phyloP scores from a whole-genome alignment of 2,888 invertebrate species.

The Furcula furcula region DNA sequence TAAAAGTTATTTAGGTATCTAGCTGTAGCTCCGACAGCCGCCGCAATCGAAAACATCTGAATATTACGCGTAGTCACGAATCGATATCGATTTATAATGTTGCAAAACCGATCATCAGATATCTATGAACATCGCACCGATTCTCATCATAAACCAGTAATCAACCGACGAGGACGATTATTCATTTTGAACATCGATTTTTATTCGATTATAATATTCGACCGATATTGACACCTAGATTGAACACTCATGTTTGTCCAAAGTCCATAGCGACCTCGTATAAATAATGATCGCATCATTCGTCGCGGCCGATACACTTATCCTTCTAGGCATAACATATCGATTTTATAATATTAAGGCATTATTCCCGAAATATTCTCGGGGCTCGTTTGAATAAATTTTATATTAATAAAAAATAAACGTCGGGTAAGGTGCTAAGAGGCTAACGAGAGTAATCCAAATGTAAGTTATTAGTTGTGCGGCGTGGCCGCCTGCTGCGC shows the following conservation, averaged over 20 bases:
- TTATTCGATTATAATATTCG: constrained; percentile 32
- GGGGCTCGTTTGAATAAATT: constrained; percentile 73
- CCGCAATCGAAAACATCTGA: background rate
- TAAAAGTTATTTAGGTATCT: background rate
- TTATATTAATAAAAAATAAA: constrained; percentile 75
- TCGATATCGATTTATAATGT: constrained; percentile 22
- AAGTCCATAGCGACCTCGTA: constrained; percentile 32
- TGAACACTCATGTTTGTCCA: constrained; percentile 24
- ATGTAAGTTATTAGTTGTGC: constrained; percentile 76
- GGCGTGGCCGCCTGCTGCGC: constrained; percentile 65
- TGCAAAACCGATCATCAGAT: constrained; percentile 23
- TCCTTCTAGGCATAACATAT: constrained; percentile 70
- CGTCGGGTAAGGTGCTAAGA: constrained; percentile 77
- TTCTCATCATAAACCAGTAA: constrained; percentile 35
- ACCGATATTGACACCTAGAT: constrained; percentile 35
- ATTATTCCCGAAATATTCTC: constrained; percentile 71
- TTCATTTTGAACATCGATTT: constrained; percentile 30
- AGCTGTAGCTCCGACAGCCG: background rate
- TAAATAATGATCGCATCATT: constrained; percentile 49
- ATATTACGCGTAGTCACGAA: constrained; percentile 21
- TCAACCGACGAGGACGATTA: constrained; percentile 39
- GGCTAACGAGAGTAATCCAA: constrained; percentile 79
- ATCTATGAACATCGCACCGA: constrained; percentile 30
- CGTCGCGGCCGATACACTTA: constrained; percentile 49
- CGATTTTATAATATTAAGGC: constrained; percentile 66